These are phyloP conservation scores for Syrrhaptes paradoxus DNA, from an alignment of 2,113 vertebrate genomes.

Conservation along the genomic window DNA sequence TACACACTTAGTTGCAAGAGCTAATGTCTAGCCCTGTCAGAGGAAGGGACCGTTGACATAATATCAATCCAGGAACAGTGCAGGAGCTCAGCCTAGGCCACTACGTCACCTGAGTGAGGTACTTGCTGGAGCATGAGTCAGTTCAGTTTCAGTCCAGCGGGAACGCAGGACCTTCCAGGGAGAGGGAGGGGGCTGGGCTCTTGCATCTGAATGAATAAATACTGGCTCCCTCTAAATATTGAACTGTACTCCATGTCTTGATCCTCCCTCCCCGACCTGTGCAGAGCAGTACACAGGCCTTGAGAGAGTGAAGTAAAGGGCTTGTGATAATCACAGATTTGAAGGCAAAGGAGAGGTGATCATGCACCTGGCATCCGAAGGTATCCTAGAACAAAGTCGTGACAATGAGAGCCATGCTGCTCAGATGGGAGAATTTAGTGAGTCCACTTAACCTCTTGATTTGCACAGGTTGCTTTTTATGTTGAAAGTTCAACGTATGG, in stretches of 20 bases:
- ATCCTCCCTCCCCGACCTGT: neutral
- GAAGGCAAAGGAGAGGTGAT: neutral
- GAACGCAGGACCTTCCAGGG: neutral
- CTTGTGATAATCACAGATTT: neutral
- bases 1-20: neutral
- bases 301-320: neutral
- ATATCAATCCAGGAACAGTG: neutral
- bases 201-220: neutral
- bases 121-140: accelerated
- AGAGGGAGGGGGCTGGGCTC: too few species aligned
- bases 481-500: neutral
- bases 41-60: neutral
- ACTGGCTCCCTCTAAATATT: neutral
- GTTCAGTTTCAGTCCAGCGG: neutral
- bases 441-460: neutral
- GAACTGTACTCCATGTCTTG: neutral
- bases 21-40: neutral
- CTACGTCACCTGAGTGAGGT: neutral
- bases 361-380: neutral
- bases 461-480: neutral
- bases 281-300: neutral
- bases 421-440: neutral
- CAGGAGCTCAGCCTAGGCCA: neutral
- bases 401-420: too few species aligned
- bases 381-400: neutral